Percentiles rank a stretch among this genome's conserved stretches.
phyloP scores from a whole-genome alignment of 2,797 vertebrate species.

The Glyptemys insculpta region DNA sequence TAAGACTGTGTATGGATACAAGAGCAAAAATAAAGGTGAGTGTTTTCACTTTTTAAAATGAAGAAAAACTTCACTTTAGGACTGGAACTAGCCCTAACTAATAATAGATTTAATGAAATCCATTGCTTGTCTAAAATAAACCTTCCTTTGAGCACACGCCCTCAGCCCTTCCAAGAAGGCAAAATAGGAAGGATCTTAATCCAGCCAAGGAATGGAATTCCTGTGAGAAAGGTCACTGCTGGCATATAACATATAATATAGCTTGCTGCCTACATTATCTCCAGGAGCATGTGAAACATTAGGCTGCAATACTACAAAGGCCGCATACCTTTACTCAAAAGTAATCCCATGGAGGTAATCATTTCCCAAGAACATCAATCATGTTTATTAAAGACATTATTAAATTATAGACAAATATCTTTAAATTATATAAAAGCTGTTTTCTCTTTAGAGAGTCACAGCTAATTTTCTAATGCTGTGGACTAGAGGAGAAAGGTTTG shows the following conservation, averaged over 20 bases:
- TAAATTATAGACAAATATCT: neutral
- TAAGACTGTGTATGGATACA: neutral
- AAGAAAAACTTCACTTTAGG: neutral
- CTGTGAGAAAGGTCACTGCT: neutral
- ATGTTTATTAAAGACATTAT: neutral
- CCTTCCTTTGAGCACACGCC: neutral
- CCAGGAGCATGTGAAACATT: neutral
- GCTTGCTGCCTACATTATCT: neutral
- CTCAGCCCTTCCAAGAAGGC: neutral
- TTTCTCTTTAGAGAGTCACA: neutral
- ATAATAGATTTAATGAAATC: neutral
- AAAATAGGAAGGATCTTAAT: slow-evolving; percentile 44
- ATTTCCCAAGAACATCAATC: neutral
- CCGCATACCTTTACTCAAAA: neutral
- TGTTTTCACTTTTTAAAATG: neutral
- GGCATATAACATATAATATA: neutral
- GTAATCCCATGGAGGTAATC: neutral
- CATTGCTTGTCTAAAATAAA: slow-evolving; percentile 35
- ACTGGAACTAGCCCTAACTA: slow-evolving; percentile 43
- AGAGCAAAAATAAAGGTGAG: neutral
- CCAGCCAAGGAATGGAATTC: neutral
- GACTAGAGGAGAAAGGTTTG: neutral
- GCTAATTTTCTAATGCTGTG: neutral
- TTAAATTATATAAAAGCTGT: neutral
- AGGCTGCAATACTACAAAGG: neutral